phyloP scores from a whole-genome alignment of 2,888 invertebrate genomes.

The Nomada ferruginata region DNA sequence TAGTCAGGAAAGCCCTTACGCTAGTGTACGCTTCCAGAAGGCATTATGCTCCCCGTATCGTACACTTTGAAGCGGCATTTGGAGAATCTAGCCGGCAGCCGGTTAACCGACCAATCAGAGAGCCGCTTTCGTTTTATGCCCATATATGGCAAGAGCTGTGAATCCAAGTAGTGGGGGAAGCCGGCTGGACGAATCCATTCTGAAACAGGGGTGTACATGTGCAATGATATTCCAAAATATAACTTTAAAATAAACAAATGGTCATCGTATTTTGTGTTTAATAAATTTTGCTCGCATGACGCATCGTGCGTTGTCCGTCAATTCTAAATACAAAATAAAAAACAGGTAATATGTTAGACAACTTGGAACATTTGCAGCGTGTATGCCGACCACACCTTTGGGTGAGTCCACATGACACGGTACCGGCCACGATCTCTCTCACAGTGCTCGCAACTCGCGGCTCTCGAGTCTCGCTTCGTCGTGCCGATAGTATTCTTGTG shows the following conservation, averaged over 20 bases:
- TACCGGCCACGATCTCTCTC: conserved; percentile 79
- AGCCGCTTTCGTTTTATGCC: conserved; percentile 89
- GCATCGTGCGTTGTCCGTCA: not conserved
- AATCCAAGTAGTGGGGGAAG: conserved; percentile 85
- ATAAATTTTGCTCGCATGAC: not conserved
- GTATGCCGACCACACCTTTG: conserved; percentile 69
- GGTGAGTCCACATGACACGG: conserved; percentile 76
- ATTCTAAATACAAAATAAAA: conserved; percentile 27
- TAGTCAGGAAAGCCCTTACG: conserved; percentile 78
- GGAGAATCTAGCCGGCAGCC: conserved; percentile 85
- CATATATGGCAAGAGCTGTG: conserved; percentile 92
- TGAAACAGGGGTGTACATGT: conserved; percentile 64
- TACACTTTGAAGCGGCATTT: conserved; percentile 84
- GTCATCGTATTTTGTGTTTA: not conserved
- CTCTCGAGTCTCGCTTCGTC: conserved; percentile 73
- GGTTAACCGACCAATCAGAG: conserved; percentile 88
- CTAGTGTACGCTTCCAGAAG: conserved; percentile 74
- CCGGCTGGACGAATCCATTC: conserved; percentile 83
- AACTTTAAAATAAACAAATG: conserved; percentile 41
- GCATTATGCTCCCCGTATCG: conserved; percentile 79
- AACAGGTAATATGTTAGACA: conserved; percentile 13
- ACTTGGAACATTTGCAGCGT: conserved; percentile 16
- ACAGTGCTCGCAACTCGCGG: conserved; percentile 80
- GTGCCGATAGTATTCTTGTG: conserved; percentile 73
- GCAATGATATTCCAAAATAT: conserved; percentile 29